Conservation (phyloP, 1,140 invertebrate species). For the Dryas iulia region DNA sequence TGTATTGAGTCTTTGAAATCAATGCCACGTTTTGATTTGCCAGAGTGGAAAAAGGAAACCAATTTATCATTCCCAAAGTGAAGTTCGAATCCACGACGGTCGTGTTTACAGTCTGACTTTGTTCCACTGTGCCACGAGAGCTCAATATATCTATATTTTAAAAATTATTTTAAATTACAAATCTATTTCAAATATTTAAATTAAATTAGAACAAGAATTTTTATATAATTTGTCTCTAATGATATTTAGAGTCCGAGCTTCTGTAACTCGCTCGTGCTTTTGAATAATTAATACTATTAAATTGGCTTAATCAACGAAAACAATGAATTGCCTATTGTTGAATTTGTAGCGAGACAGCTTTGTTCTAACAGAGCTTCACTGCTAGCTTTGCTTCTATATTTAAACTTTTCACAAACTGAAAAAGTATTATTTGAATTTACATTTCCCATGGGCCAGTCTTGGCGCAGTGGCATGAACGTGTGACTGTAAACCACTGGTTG, state of each 20-base stretch:
- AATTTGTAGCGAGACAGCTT: constrained; percentile 2
- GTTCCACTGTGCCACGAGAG: too few species aligned
- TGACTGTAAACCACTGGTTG: too few species aligned
- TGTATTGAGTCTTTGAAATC: too few species aligned
- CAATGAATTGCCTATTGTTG: constrained; percentile 13
- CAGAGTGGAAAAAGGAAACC: too few species aligned
- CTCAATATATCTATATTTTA: too few species aligned
- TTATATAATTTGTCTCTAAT: background rate
- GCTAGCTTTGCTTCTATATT: background rate
- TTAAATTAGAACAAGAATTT: background rate
- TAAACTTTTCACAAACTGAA: background rate
- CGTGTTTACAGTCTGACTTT: too few species aligned
- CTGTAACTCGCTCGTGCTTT: constrained; percentile 13
- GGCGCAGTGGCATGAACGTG: too few species aligned
- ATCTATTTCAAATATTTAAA: background rate
- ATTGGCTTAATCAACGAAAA: constrained; percentile 22
- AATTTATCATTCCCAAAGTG: too few species aligned
- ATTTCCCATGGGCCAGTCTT: too few species aligned
- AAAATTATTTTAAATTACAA: background rate
- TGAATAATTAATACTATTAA: constrained; percentile 24
- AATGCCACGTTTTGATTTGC: too few species aligned
- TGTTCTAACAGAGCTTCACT: background rate
- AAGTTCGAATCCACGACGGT: too few species aligned
- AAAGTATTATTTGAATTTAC: too few species aligned
- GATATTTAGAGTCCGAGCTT: background rate